These are phyloP conservation scores for Xiphophorus hellerii DNA, from an alignment of 2,113 vertebrate genomes.

Conservation along the genomic window DNA sequence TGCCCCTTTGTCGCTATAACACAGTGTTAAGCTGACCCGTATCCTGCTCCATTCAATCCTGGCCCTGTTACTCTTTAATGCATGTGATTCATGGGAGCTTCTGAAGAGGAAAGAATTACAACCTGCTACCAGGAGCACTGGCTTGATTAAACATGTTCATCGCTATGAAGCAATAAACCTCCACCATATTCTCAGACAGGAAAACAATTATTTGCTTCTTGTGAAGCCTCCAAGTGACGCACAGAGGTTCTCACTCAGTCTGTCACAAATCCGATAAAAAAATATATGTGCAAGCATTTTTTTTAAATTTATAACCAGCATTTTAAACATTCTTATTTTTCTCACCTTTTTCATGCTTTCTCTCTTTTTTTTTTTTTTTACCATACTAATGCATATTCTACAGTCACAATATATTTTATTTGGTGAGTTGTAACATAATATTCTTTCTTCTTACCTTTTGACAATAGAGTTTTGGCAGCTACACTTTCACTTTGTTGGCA, in stretches of 20 bases:
- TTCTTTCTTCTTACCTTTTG: conserved; percentile 30
- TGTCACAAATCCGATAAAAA: background rate
- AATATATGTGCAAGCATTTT: conserved; percentile 1
- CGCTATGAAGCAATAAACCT: conserved; percentile 63
- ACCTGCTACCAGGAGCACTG: conserved; percentile 49
- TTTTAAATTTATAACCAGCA: background rate
- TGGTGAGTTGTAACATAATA: conserved; percentile 2
- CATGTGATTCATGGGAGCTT: conserved; percentile 64
- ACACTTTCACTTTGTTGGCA: conserved; percentile 56
- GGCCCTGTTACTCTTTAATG: conserved; percentile 54
- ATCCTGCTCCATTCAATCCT: conserved; percentile 64
- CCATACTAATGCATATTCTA: background rate
- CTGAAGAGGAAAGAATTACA: conserved; percentile 64
- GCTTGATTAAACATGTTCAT: conserved; percentile 76
- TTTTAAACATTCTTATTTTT: conserved; percentile 19
- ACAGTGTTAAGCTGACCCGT: conserved; percentile 68
- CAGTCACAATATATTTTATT: conserved; percentile 14
- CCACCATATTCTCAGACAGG: conserved; percentile 51
- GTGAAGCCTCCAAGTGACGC: conserved; percentile 33
- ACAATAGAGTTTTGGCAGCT: conserved; percentile 46
- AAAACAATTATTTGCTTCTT: conserved; percentile 59
- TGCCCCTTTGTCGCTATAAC: conserved; percentile 73
- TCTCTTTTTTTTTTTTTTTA: background rate
- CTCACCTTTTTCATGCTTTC: conserved; percentile 5
- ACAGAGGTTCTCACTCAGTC: background rate